phyloP scores from a whole-genome alignment of 2,888 invertebrate genomes.

The Ophraella communa region DNA sequence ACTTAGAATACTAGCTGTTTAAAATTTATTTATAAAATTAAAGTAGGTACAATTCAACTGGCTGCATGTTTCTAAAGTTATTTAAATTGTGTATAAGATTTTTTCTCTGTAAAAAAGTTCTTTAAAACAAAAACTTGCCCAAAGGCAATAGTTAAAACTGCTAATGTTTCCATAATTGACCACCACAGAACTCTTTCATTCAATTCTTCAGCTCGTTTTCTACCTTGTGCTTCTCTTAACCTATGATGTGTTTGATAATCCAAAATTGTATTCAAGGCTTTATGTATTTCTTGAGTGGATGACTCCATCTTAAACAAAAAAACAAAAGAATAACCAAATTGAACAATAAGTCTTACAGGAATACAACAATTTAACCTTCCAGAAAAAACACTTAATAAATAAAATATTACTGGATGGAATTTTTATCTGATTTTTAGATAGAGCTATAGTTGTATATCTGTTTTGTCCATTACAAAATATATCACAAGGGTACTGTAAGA shows the following conservation, averaged over 20 bases:
- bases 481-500: no score
- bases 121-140: conserved; percentile 90
- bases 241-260: conserved; percentile 98
- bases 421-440: no score
- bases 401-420: no score
- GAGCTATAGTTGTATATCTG: no score
- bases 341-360: not conserved
- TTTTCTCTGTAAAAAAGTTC: conserved; percentile 87
- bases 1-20: no score
- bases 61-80: conserved; percentile 9
- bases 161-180: conserved; percentile 88
- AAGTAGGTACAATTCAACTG: not conserved
- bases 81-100: conserved; percentile 56
- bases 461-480: no score
- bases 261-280: conserved; percentile 83
- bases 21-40: conserved; percentile 10
- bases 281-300: conserved; percentile 88
- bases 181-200: conserved; percentile 94
- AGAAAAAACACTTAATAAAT: no score
- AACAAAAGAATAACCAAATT: not conserved
- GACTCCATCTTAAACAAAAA: conserved; percentile 81
- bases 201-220: conserved; percentile 94
- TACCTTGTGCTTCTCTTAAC: conserved; percentile 90
- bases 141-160: conserved; percentile 84
- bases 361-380: no score